phyloP scores from a whole-genome alignment of 2,113 vertebrate species.

The Chaetodon trifascialis region DNA sequence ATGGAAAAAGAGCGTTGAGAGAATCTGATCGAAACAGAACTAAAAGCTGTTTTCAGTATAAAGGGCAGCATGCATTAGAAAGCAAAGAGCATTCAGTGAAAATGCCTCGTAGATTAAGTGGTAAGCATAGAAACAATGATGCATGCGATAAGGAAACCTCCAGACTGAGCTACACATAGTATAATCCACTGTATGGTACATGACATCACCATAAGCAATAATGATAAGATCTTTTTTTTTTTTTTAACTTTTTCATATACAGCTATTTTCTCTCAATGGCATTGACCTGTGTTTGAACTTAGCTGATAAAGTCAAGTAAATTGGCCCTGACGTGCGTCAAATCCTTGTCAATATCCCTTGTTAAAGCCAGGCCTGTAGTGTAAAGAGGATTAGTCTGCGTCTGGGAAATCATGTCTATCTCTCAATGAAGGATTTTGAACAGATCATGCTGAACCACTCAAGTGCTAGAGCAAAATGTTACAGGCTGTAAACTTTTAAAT shows the following conservation, averaged over 20 bases:
- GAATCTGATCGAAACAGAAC: too few relatives aligned
- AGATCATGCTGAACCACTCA: neutral
- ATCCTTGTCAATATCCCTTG: constrained; percentile 37
- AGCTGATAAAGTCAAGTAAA: neutral
- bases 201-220: neutral
- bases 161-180: too few relatives aligned
- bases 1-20: too few relatives aligned
- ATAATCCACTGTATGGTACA: too few relatives aligned
- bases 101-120: too few relatives aligned
- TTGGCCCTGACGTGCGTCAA: constrained; percentile 50
- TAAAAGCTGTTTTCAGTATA: neutral
- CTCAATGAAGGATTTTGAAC: constrained; percentile 36
- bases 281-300: constrained; percentile 59
- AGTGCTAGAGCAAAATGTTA: neutral
- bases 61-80: too few relatives aligned
- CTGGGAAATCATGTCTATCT: constrained; percentile 54
- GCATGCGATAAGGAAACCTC: too few relatives aligned
- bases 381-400: constrained; percentile 73
- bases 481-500: constrained; percentile 26
- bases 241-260: neutral
- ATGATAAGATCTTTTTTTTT: neutral
- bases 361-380: constrained; percentile 48
- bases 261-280: neutral
- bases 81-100: too few relatives aligned
- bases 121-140: too few relatives aligned